Evolutionary conservation across 2,888 invertebrate species (phyloP), one percentile per base, ranked within the genome.

Genomic region (Julus scanicus): DNA sequence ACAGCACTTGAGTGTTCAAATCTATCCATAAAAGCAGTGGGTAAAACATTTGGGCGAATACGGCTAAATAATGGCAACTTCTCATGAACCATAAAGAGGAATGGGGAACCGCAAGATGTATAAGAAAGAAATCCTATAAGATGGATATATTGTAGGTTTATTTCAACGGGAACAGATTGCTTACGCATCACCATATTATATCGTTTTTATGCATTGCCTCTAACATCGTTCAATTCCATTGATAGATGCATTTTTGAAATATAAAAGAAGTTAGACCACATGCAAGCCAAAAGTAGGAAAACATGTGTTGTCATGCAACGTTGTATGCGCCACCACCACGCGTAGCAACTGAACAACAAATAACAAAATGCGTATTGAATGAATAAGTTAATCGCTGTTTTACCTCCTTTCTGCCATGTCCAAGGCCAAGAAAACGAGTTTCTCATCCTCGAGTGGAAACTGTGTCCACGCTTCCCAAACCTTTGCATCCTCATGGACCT

Each of bases 331-430:
- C 80, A 80, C 29, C 29, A 8, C 20, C 80, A 37, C 37, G 37
- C 80, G 80, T 80, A 80, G 80, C 80, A 80, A 80, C 80, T 80
- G 20, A 8, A 80, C 80, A 80, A 37, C 37, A 80, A 80, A 80
- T 37, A 80, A 80, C 29, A 80, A 80, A 44, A 80, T 37, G 20
- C 80, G 71, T 20, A 20, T 0, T 20, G 20, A 29, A 29, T 8
- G 80, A 80, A 80, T 13, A 80, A 37, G 80, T 80, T 8, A 20
- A 80, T 29, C 17, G 20, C 2, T 5, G 8, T 83, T 86, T 86
- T 86, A 86, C 86, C 86, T 86, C 49, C 49, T 57, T 86, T 86
- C 86, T 86, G 86, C 86, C 86, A 86, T n/a, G 86, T 86, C 86
- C 86, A 86, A 20, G 86, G 86, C 86, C 86, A 86, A 86, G 86